Evolutionary conservation across 2,888 invertebrate species (phyloP), one percentile per base, ranked within the genome.

Genomic region (Machimus atricapillus): DNA sequence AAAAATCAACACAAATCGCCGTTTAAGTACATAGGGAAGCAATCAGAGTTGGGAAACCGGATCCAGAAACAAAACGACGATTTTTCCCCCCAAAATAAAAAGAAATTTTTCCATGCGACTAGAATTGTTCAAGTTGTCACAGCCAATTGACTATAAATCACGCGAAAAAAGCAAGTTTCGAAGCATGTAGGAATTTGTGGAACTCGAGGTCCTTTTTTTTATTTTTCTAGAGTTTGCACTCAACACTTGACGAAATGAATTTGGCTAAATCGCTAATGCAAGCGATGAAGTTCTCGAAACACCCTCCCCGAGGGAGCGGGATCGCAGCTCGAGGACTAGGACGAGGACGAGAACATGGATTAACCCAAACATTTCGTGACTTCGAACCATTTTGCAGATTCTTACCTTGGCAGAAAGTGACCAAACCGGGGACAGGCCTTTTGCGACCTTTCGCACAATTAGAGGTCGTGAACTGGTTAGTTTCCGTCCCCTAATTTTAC

Each of bases 321-420:
- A 77, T 43, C 37, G n/a, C 12, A 40, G 4, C 12, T 40, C 3
- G 19, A 12, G 66, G 31, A 31, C 9, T 40, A 23, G 66, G 66
- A 66, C 52, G n/a, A 52, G 52, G 76, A 66, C 52, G 16, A 52
- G 52, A 40, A 52, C 52, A 76, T 16, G 40, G 37, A 23, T 16
- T 40, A 40, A 78, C 78, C 43, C 78, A 40, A 78, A 78, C 43
- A 78, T 78, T 40, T 78, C 78, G 78, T 78, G 78, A 78, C 78
- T 43, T 43, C 23, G 23, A 43, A 23, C 43, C 37, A 78, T 78
- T 78, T 78, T 9, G 23, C 37, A 43, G 12, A 37, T 8, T n/a
- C 6, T 19, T 77, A 43, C 19, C 37, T 23, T 66, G 27, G 66
- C 66, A 8, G 9, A 23, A 66, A 27, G 23, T 3, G 66, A 4